Conservation (phyloP, 2,113 vertebrate genomes). For the Osmerus mordax region DNA sequence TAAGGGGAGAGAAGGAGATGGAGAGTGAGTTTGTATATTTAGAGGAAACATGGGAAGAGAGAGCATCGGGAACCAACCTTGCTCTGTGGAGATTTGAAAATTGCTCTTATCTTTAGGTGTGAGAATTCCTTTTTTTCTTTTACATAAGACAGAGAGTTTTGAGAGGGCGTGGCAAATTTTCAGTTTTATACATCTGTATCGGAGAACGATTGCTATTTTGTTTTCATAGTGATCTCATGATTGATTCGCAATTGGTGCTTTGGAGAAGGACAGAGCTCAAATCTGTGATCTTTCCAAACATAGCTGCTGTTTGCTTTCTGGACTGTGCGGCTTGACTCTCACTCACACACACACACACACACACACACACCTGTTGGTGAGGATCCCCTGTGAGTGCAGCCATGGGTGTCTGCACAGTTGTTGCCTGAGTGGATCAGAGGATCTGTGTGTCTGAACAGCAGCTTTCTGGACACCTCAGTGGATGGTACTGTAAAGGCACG, state of each 20-base stretch:
- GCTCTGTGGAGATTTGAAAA: not conserved
- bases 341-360: conserved; percentile 2
- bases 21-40: conserved; percentile 13
- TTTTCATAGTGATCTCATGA: conserved; percentile 52
- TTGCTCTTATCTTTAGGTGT: conserved; percentile 1
- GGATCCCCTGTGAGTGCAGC: conserved; percentile 44
- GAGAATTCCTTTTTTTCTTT: not conserved
- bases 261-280: conserved; percentile 27
- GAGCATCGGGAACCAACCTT: not conserved
- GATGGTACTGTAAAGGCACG: conserved; percentile 40
- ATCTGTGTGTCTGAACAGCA: conserved; percentile 27
- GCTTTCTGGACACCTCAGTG: conserved; percentile 31
- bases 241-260: conserved; percentile 13
- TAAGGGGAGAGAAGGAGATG: not conserved
- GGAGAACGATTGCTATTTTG: conserved; percentile 23
- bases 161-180: not conserved
- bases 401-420: conserved; percentile 51
- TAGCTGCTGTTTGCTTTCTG: conserved; percentile 7
- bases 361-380: conserved; percentile 57
- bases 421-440: conserved; percentile 42
- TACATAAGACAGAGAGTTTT: not conserved
- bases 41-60: conserved; percentile 14
- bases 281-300: conserved; percentile 30
- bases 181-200: conserved; percentile 26
- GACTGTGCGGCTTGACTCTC: conserved; percentile 30